Evolutionary conservation across 1,140 invertebrate genomes (phyloP), one percentile per base, ranked within the genome.

Genomic region (Drosophila subobscura): DNA sequence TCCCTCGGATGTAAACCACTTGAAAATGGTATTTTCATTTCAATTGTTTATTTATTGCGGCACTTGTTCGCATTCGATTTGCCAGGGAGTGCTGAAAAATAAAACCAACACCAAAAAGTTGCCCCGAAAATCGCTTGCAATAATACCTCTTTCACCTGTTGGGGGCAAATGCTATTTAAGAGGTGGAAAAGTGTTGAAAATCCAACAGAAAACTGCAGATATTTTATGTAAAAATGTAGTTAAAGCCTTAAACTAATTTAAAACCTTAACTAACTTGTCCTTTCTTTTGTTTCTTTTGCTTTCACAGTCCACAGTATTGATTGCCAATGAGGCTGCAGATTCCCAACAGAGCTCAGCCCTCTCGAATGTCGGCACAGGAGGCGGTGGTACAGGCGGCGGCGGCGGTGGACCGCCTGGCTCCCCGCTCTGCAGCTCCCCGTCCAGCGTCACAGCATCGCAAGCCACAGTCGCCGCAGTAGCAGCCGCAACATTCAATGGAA

Each of bases 21-120:
- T 89, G 83, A 88, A 88, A 89, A 88, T 88, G 79, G 83, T 88
- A 88, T 88, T 88, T 89, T 89, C 84, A 88, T 88, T 88, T 88
- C 83, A 89, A 88, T 88, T 88, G 83, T 88, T 88, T 88, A 88
- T 88, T 88, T 88, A 88, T 88, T 88, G 83, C 84, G 67, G 75
- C 83, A 88, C 83, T 88, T 83, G 79, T 83, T 89, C 84, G 84
- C 83, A 89, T 88, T 89, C 83, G 83, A 88, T 88, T 88, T 88
- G 55, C 79, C 63, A 72, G 68, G 41, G 51, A 64, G 52, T 61
- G 33, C 55, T 63, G 55, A 64, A 79, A 51, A 60, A 12, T 40
- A 51, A 40, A 52, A 72, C 7, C 41, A 66, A 27, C 57, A 54
- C 3, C 29, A 53, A 37, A 59, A 58, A 12, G 25, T 61, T 67